Evolutionary conservation across 2,797 vertebrate species (phyloP), one percentile per base, ranked within the genome.

Genomic region (Pachyuromys duprasi): DNA sequence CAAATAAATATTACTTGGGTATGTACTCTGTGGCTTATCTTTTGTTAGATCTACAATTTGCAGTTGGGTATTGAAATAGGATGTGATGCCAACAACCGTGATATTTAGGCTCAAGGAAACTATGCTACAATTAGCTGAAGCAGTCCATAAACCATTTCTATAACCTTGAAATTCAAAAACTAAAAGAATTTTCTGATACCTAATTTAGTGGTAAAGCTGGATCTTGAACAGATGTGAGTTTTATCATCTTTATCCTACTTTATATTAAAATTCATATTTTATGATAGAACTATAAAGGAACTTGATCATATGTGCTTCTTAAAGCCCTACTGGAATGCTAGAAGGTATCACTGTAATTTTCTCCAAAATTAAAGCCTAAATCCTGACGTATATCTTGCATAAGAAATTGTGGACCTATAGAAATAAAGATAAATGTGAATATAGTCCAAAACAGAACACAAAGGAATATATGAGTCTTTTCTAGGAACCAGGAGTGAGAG

Each of bases 121-220:
- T 3, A 33, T 33, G 72, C 4, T 86, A 60, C 74, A 92, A 69
- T 82, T 90, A 91, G 36, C 45, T 87, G 87, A 93, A 91, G 4
- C 9, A 75, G 45, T 55, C 26, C 79, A 95, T 36, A 80, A 75
- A 82, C 12, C 24, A 33, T 78, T 91, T 87, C 33, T 18, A 75
- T 80, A 93, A 95, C 92, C 14, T 65, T 79, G 63, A 96, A 93
- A 95, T 88, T 84, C 93, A 70, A 89, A 97, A 96, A 91, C 7
- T 13, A 72, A 89, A 90, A 88, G n/a, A 14, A 0, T 22, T 89
- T 90, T 86, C 81, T 83, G 33, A 39, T 89, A 93, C 83, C 84
- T 81, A 92, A 74, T 14, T 79, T 79, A 53, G 69, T 95, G 63
- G 28, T 79, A 96, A 97, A 93, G 39, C 42, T 86, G 94, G 60